These are phyloP conservation scores for Podarcis lilfordi DNA, from an alignment of 2,797 vertebrate genomes.

Conservation along the genomic window DNA sequence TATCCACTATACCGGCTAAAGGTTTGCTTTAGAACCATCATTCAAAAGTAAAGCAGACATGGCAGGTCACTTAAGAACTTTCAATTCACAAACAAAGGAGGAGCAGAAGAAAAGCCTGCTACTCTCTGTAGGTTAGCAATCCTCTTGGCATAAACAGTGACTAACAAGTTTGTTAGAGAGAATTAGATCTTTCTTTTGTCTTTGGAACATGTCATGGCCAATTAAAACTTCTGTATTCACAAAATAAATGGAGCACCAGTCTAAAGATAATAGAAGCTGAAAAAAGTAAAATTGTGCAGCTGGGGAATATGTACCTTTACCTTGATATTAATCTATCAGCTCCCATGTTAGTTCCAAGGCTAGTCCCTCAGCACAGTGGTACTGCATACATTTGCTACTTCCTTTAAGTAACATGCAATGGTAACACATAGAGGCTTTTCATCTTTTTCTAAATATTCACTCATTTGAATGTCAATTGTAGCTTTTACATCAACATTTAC, in stretches of 20 bases:
- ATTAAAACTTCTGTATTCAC: constrained; percentile 85
- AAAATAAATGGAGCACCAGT: constrained; percentile 82
- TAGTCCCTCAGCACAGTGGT: constrained; percentile 84
- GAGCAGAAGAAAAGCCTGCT: constrained; percentile 75
- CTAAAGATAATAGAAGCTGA: constrained; percentile 88
- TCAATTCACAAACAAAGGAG: constrained; percentile 78
- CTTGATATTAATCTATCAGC: constrained; percentile 87
- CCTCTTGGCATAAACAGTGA: constrained; percentile 85
- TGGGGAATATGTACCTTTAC: constrained; percentile 91
- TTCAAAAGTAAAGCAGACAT: constrained; percentile 72
- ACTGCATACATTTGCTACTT: constrained; percentile 82
- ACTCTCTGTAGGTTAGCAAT: constrained; percentile 80
- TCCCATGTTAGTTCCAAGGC: constrained; percentile 81
- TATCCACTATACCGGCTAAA: constrained; percentile 49
- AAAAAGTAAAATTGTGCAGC: constrained; percentile 86
- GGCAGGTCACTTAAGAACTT: constrained; percentile 86
- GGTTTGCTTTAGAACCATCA: constrained; percentile 59
- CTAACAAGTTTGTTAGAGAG: constrained; percentile 94
- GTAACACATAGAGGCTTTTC: constrained; percentile 84
- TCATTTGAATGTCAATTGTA: constrained; percentile 77
- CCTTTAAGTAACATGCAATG: constrained; percentile 79
- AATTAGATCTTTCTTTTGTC: constrained; percentile 98
- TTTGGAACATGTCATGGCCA: constrained; percentile 89
- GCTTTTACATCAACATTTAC: constrained; percentile 69
- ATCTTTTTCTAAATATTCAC: constrained; percentile 78